Evolutionary conservation across 2,888 invertebrate genomes (phyloP).

Genomic region (Pseudanteris insignis): DNA sequence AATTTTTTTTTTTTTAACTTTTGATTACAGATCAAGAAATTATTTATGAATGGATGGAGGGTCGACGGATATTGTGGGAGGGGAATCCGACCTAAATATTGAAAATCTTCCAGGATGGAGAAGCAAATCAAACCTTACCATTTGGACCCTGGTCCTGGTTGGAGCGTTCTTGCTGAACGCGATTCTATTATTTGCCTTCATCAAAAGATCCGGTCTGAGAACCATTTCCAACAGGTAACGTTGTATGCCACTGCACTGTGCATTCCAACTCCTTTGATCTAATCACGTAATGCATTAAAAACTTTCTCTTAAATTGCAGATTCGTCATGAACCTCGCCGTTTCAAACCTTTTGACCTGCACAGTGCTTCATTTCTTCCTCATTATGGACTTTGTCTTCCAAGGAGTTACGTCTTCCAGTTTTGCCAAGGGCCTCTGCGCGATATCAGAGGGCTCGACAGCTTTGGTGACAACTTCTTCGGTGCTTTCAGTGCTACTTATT

Average conservation of each 20-base stretch:
- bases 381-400: too few species aligned
- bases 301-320: too few species aligned
- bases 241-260: too few species aligned
- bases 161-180: slow-evolving; percentile 78
- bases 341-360: slow-evolving; percentile 70
- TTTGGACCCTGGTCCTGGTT: slow-evolving; percentile 68
- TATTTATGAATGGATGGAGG: slow-evolving; percentile 67
- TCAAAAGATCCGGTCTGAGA: slow-evolving; percentile 76
- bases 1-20: too few species aligned
- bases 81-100: slow-evolving; percentile 57
- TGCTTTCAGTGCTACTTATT: slow-evolving; percentile 73
- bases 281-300: slow-evolving; percentile 14
- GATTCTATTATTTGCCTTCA: slow-evolving; percentile 78
- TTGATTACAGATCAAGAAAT: slow-evolving; percentile 55
- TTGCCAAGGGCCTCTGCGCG: slow-evolving; percentile 68
- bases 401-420: slow-evolving; percentile 63
- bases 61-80: slow-evolving; percentile 61
- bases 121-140: slow-evolving; percentile 56
- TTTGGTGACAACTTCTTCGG: slow-evolving; percentile 70
- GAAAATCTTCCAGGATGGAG: slow-evolving; percentile 62
- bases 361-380: slow-evolving; percentile 67
- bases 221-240: slow-evolving; percentile 85
- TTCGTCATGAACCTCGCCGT: slow-evolving; percentile 75
- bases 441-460: slow-evolving; percentile 74
- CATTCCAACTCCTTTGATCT: too few species aligned